phyloP scores from a whole-genome alignment of 2,888 invertebrate species.

The Cephus pulcher region DNA sequence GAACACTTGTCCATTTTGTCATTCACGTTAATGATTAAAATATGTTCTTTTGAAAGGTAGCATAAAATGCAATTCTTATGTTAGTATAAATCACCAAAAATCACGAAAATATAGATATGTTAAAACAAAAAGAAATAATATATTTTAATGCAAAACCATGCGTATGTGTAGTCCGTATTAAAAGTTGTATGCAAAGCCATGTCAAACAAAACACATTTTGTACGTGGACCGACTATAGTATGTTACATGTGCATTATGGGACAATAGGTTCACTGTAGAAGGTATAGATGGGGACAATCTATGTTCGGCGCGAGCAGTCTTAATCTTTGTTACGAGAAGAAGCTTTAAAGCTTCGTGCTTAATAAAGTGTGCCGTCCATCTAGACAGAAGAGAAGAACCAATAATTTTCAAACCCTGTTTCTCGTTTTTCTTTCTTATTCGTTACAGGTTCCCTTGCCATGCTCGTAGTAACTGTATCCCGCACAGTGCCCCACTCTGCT shows the following conservation, averaged over 20 bases:
- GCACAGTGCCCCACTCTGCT: slow-evolving; percentile 17
- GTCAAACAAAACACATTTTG: neutral
- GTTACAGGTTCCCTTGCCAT: neutral
- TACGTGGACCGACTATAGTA: neutral
- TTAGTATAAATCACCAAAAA: too few species aligned
- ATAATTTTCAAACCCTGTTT: slow-evolving; percentile 18
- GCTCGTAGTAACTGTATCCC: neutral
- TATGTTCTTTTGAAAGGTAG: neutral
- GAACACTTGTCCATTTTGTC: neutral
- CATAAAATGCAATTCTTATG: too few species aligned
- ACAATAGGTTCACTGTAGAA: neutral
- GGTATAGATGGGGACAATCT: neutral
- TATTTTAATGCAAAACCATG: neutral
- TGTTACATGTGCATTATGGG: neutral
- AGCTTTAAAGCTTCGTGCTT: neutral
- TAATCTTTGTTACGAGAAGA: neutral
- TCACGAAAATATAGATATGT: neutral
- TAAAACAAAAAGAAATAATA: neutral
- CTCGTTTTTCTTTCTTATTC: slow-evolving; percentile 14
- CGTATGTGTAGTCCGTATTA: neutral
- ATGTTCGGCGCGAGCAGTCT: neutral
- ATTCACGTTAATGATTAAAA: neutral
- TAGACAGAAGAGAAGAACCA: slow-evolving; percentile 9
- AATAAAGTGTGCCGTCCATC: neutral
- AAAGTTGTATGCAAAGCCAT: neutral